A percentile compares a stretch with the other conserved stretches of the same genome.
Conservation (phyloP, 1,140 invertebrate genomes). For the Microvelia longipes region DNA sequence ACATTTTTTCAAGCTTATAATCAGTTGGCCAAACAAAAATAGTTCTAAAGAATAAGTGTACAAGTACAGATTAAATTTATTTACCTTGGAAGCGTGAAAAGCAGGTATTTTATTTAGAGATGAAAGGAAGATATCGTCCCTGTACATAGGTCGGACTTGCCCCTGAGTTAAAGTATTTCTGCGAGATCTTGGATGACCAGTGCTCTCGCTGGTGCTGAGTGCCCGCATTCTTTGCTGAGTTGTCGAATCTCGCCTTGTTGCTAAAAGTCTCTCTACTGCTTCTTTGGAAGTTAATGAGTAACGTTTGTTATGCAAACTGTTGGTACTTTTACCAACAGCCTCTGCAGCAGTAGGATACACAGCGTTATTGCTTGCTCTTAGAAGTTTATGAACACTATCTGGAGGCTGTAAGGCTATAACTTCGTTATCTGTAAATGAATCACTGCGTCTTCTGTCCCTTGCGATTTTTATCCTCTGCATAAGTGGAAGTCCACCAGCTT, state of each 20-base stretch:
- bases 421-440: conserved; percentile 21
- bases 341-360: conserved; percentile 59
- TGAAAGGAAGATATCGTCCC: conserved; percentile 70
- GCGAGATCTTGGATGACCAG: conserved; percentile 21
- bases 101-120: conserved; percentile 63
- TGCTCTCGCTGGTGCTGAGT: conserved; percentile 26
- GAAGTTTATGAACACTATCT: conserved; percentile 21
- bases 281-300: neutral
- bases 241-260: conserved; percentile 7
- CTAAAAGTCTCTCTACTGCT: neutral
- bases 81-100: conserved; percentile 51
- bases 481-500: conserved; percentile 29
- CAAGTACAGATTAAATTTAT: too few relatives aligned
- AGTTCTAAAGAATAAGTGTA: too few relatives aligned
- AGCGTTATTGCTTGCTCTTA: conserved; percentile 51
- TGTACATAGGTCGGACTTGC: conserved; percentile 51
- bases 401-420: conserved; percentile 15
- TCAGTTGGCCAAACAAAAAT: too few relatives aligned
- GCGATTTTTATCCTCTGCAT: conserved; percentile 33
- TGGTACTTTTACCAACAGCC: conserved; percentile 43
- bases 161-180: conserved; percentile 26
- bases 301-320: conserved; percentile 31
- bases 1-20: too few relatives aligned
- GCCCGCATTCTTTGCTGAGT: conserved; percentile 14
- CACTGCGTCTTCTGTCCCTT: conserved; percentile 26